Percentiles rank a stretch among this genome's conserved stretches.
phyloP scores from a whole-genome alignment of 2,113 vertebrate genomes.

The Tricholaema leucomelas region DNA sequence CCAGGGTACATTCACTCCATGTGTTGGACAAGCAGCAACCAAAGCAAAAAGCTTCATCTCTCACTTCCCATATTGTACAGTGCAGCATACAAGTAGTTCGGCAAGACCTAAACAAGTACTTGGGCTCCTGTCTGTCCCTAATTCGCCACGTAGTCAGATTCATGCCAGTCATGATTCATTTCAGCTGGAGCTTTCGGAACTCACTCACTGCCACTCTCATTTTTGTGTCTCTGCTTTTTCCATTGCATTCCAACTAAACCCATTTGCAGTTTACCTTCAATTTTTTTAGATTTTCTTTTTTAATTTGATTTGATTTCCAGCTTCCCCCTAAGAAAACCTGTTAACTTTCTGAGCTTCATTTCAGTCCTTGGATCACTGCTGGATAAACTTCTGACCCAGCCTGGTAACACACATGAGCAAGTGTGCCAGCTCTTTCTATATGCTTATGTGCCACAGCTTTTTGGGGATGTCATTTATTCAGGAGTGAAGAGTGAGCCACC shows the following conservation, averaged over 20 bases:
- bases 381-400: constrained; percentile 27
- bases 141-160: neutral
- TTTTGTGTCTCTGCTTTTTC: neutral
- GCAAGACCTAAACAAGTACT: neutral
- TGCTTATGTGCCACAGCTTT: constrained; percentile 28
- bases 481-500: constrained; percentile 75
- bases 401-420: constrained; percentile 4
- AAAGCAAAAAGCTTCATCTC: neutral
- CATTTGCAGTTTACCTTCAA: neutral
- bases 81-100: neutral
- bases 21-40: neutral
- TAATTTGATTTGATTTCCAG: neutral
- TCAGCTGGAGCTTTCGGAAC: neutral
- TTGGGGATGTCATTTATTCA: constrained; percentile 62
- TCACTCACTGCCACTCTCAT: neutral
- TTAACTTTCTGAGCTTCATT: neutral
- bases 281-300: neutral
- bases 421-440: constrained; percentile 6
- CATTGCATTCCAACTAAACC: neutral
- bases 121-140: neutral
- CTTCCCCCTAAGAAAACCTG: neutral
- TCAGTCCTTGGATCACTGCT: neutral
- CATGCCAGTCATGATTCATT: neutral
- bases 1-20: neutral
- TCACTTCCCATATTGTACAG: neutral